phyloP scores from a whole-genome alignment of 2,113 vertebrate species.

The Ranitomeya variabilis region DNA sequence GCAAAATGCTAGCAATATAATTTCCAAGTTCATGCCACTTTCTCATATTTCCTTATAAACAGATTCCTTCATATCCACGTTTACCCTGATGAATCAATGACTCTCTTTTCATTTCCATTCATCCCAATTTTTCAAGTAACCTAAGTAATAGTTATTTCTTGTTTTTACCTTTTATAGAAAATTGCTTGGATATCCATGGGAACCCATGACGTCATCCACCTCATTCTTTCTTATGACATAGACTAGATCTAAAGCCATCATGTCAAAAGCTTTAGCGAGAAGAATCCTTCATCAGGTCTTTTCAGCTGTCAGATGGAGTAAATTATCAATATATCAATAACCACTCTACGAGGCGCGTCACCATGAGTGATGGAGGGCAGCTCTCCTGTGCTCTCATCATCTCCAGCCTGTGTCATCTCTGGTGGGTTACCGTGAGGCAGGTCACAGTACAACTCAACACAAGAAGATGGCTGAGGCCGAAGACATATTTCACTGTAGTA shows the following conservation, averaged over 20 bases:
- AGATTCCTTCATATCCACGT: background rate
- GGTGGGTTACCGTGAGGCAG: background rate
- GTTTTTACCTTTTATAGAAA: background rate
- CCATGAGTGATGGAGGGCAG: background rate
- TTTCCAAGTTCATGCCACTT: too few relatives aligned
- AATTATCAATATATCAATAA: constrained; percentile 39
- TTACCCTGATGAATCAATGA: background rate
- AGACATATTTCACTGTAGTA: background rate
- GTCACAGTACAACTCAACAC: background rate
- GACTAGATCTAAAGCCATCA: background rate
- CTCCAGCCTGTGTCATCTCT: background rate
- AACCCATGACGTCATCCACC: background rate
- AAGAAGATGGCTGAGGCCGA: background rate
- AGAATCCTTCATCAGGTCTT: background rate
- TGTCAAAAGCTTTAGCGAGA: constrained; percentile 5
- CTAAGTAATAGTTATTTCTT: background rate
- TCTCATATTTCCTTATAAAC: background rate
- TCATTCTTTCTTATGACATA: background rate
- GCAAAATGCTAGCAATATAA: too few relatives aligned
- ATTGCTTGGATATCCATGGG: background rate
- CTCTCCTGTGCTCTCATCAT: background rate
- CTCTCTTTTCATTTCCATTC: background rate
- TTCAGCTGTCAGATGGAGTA: constrained; percentile 2
- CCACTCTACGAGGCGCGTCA: background rate
- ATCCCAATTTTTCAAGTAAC: background rate